Evolutionary conservation across 1,140 invertebrate species (phyloP).

Genomic region (Dinothrombium tinctorium): DNA sequence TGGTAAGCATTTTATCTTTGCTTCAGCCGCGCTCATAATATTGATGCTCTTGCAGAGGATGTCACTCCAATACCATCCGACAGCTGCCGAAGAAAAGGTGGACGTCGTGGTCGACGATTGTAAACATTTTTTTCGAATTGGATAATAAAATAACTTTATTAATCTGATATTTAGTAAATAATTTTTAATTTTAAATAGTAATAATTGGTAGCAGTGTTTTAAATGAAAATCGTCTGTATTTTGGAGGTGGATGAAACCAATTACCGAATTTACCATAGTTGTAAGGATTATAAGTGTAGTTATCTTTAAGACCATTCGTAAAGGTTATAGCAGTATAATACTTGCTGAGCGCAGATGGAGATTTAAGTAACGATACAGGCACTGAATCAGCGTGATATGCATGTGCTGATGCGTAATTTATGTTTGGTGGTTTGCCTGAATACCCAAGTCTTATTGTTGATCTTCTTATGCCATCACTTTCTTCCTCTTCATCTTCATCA

Average conservation of each 20-base stretch:
- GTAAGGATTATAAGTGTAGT: no score
- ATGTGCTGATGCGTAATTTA: neutral
- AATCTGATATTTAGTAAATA: no score
- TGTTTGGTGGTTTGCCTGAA: neutral
- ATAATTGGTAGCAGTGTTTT: no score
- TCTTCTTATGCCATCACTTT: neutral
- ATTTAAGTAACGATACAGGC: neutral
- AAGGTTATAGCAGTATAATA: neutral
- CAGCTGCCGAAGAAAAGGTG: conserved; percentile 95
- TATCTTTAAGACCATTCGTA: no score
- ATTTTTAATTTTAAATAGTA: no score
- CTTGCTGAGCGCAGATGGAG: neutral
- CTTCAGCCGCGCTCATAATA: neutral
- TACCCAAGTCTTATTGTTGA: conserved; percentile 2
- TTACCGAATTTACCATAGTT: no score
- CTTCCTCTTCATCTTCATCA: neutral
- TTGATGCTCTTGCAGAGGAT: conserved; percentile 49
- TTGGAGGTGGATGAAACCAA: no score
- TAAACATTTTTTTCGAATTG: conserved; percentile 27
- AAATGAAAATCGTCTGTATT: no score
- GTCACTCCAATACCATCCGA: conserved; percentile 98
- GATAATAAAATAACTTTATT: no score
- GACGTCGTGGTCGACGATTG: conserved; percentile 90
- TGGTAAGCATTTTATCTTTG: conserved; percentile 24
- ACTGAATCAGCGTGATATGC: neutral